Conservation (phyloP, 2,797 vertebrate species). For the Cercopithecus neglectus region DNA sequence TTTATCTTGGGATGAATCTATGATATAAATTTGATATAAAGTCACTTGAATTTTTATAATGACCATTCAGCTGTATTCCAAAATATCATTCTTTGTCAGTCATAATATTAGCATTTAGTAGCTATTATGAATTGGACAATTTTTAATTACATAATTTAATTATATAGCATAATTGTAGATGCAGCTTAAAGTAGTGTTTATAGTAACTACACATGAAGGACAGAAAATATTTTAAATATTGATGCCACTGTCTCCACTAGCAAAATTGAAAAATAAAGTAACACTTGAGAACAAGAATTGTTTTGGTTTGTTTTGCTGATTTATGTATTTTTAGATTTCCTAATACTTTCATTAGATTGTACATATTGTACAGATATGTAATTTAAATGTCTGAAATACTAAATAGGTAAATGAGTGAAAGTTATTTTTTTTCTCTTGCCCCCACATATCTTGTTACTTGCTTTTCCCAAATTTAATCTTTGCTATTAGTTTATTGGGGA, state of each 20-base stretch:
- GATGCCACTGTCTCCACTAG: neutral
- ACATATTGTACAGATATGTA: neutral
- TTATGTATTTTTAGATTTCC: neutral
- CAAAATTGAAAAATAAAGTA: neutral
- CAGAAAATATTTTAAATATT: neutral
- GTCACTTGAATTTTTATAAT: neutral
- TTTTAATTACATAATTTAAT: neutral
- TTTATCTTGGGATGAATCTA: constrained; percentile 10
- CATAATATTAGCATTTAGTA: constrained; percentile 9
- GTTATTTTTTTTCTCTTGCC: neutral
- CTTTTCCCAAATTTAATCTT: neutral
- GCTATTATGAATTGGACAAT: neutral
- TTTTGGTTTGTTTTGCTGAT: neutral
- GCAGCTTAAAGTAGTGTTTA: neutral
- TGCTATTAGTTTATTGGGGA: neutral
- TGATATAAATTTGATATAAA: constrained; percentile 37
- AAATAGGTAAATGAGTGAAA: neutral
- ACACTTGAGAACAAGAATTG: neutral
- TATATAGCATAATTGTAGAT: neutral
- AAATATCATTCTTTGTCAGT: constrained; percentile 5
- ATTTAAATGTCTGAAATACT: constrained; percentile 18
- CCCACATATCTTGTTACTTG: neutral
- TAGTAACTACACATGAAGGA: neutral
- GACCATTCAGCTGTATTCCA: neutral
- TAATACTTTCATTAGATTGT: neutral